Base-by-base conservation (phyloP, 1,140 invertebrate genomes). In the Lineus longissimus region DNA sequence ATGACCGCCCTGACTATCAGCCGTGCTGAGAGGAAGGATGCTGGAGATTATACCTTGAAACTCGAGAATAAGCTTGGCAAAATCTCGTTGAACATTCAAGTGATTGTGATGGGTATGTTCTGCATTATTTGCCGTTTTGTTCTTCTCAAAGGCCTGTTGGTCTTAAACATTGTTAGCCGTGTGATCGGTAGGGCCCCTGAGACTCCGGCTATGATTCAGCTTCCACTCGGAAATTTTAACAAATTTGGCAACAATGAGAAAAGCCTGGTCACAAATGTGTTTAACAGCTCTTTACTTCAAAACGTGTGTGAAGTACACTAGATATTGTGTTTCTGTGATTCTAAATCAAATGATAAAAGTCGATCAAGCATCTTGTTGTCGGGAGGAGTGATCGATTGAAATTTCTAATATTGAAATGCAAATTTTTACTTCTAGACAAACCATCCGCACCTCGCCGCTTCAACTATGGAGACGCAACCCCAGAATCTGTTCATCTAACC, bases 11-110 rank as follows among this genome's bases (percentile, higher is more conserved):
- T 99, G 25, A 94, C 92, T 0, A 97, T 99, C 64, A 86, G 91
- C 23, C 93, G 98, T 81, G 92, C 91, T 1, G 92, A 89, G 69
- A 93, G 92, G 70, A 81, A 93, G 19, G 96, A 99, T 78, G 94
- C 89, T 41, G 96, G 95, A 11, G 89, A 91, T 1, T 99, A 99
- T 79, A 88, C 89, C 66, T 88, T 99, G 59, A 90, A 90, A 0
- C 94, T 96, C 40, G 92, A 96, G 77, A 99, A 99, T 82, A 92
- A 97, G 68, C 86, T 98, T n/a, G 97, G 97, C 59, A 88, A 90
- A 63, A 97, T 98, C 78, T 88, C 89, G 6, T 93, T 93, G 11
- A 91, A 91, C 68, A 92, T 99, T 71, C 94, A 94, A 73, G 91
- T 98, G 66, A 90, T 94, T 80, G 95, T 98, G 41, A 93, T 91